A percentile compares a stretch with the other conserved stretches of the same genome.
These are phyloP conservation scores for Caenorhabditis zanzibari DNA, from an alignment of 2,888 invertebrate species.

Conservation along the genomic window DNA sequence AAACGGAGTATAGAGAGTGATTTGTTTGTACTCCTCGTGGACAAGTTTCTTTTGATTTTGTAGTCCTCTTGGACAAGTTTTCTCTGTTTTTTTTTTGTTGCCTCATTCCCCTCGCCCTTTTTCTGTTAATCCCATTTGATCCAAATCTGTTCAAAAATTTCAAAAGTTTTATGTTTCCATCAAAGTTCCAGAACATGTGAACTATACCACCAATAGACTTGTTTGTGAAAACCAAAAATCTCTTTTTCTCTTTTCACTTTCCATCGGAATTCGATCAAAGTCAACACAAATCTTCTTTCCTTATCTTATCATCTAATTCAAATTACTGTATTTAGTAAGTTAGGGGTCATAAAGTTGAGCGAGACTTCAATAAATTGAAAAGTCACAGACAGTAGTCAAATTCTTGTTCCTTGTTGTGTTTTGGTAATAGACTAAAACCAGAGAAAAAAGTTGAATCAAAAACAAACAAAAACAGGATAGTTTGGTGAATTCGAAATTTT, in stretches of 20 bases:
- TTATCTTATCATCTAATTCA: not conserved
- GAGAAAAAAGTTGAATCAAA: not conserved
- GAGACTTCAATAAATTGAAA: slow-evolving; percentile 1
- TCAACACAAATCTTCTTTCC: not conserved
- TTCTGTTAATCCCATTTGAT: not conserved
- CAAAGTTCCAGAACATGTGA: not conserved
- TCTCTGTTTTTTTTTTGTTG: no score
- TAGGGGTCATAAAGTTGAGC: no score
- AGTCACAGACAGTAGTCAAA: no score
- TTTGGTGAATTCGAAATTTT: not conserved
- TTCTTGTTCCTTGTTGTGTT: not conserved
- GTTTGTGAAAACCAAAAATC: not conserved
- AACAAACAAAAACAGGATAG: slow-evolving; percentile 5
- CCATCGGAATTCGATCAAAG: not conserved
- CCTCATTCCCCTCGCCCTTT: not conserved
- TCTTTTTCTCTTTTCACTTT: not conserved
- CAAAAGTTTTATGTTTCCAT: no score
- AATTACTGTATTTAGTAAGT: not conserved
- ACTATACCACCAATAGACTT: no score
- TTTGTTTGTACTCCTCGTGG: no score
- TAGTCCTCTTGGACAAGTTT: no score
- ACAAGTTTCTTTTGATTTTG: no score
- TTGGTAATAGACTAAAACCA: not conserved
- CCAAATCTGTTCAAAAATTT: not conserved
- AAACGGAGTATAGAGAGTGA: no score